Evolutionary conservation across 2,888 invertebrate genomes (phyloP), one percentile per base, ranked within the genome.

Genomic region (Maniola hyperantus): DNA sequence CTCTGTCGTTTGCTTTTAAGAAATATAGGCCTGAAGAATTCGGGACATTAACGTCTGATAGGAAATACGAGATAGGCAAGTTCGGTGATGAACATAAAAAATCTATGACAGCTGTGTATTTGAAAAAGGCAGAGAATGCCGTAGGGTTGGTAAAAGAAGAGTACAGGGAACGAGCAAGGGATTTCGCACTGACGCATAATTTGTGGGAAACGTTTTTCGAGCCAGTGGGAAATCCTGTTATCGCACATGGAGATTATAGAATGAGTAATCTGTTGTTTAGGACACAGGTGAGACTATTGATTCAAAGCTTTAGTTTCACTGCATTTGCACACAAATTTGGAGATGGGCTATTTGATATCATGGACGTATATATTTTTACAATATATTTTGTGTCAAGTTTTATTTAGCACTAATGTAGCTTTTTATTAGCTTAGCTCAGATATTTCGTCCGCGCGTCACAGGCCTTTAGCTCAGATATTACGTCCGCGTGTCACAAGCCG

Each of bases 171-270:
- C 74, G 71, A 59, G 59, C 86, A 0, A 61, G 68, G 6, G 71
- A 65, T 1, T 79, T 76, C 48, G 59, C 80, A 7, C 65, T 69
- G 10, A 51, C 67, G 0, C 36, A 59, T 0, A 44, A 58, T 54
- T 61, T 73, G 0, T 71, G 79, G 15, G 26, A 48, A 7, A 68
- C 72, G 5, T 74, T 71, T 13, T 76, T 73, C 50, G 69, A 68
- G 36, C 72, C 78, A 0, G 39, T 76, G 44, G 71, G 75, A 50
- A 70, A 69, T 6, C 68, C 77, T 0, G 83, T 84, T 18, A 60
- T 87, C 5, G 73, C 72, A 0, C 87, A 88, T 20, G 84, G 84
- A 0, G 87, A 87, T 70, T 87, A 76, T 65, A 77, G 84, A 61
- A 73, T 81, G 34, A 85, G 84, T 60, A 87, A 87, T 59, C 67